Percentiles rank a stretch among this genome's conserved stretches.
Conservation (phyloP, 2,797 vertebrate species). For the Sardinella longiceps region DNA sequence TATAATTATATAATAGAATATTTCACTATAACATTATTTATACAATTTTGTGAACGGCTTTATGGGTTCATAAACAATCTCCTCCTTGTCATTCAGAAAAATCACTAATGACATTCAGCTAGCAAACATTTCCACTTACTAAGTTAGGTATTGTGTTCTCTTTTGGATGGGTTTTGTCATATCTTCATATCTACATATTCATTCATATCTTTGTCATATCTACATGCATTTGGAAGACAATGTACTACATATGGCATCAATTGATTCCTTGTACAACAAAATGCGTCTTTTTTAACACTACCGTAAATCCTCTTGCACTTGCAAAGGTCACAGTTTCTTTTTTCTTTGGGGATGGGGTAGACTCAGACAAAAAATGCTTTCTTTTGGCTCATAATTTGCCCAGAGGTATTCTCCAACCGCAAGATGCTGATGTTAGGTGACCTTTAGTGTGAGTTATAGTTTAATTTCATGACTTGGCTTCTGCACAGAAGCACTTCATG, state of each 20-base stretch:
- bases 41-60: too few relatives aligned
- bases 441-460: conserved; percentile 36
- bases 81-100: neutral
- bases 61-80: neutral
- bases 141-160: neutral
- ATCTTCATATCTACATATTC: too few relatives aligned
- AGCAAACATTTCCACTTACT: neutral
- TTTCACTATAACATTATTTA: too few relatives aligned
- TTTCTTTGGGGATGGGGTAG: neutral
- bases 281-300: neutral
- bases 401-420: conserved; percentile 28
- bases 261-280: neutral
- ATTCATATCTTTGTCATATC: neutral
- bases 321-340: conserved; percentile 5
- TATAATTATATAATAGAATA: too few relatives aligned
- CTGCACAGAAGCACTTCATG: conserved; percentile 9
- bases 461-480: conserved; percentile 38
- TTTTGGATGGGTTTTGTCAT: neutral
- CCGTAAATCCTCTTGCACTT: neutral
- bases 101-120: neutral
- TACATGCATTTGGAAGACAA: neutral
- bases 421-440: conserved; percentile 31
- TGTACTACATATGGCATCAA: neutral
- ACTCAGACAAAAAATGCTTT: neutral
- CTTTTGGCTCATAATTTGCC: conserved; percentile 35